Conservation (phyloP, 2,797 vertebrate species). For the Chrosomus eos region DNA sequence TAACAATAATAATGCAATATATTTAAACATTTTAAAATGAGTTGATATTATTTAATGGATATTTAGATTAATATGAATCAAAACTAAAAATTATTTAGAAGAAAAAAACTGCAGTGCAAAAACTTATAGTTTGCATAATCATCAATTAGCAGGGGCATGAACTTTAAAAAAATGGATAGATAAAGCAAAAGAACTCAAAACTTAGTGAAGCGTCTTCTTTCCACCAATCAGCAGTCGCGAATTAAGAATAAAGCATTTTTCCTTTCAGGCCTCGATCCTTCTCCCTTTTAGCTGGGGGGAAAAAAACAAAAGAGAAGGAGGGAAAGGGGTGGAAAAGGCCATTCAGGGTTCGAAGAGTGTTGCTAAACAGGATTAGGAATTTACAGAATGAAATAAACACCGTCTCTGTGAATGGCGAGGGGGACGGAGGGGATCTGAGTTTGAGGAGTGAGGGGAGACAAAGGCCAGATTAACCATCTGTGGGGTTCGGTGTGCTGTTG, state of each 20-base stretch:
- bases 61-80: background rate
- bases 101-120: background rate
- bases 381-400: conserved; percentile 79
- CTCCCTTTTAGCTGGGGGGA: conserved; percentile 63
- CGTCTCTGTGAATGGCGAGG: conserved; percentile 71
- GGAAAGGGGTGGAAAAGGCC: conserved; percentile 57
- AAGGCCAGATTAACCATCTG: conserved; percentile 87
- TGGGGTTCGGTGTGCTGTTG: conserved; percentile 75
- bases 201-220: conserved; percentile 68
- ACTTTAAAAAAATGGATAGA: conserved; percentile 64
- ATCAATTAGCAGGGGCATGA: conserved; percentile 76
- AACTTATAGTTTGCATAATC: conserved; percentile 61
- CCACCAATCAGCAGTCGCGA: conserved; percentile 59
- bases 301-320: conserved; percentile 67
- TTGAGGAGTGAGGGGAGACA: conserved; percentile 72
- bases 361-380: conserved; percentile 83
- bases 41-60: background rate
- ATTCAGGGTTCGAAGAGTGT: conserved; percentile 77
- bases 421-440: conserved; percentile 34
- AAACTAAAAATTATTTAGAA: no score
- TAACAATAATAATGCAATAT: background rate
- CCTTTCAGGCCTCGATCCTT: conserved; percentile 61
- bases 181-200: conserved; percentile 54
- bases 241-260: conserved; percentile 64
- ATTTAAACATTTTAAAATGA: background rate